Conservation (phyloP, 2,113 vertebrate genomes). For the Capra hircus region DNA sequence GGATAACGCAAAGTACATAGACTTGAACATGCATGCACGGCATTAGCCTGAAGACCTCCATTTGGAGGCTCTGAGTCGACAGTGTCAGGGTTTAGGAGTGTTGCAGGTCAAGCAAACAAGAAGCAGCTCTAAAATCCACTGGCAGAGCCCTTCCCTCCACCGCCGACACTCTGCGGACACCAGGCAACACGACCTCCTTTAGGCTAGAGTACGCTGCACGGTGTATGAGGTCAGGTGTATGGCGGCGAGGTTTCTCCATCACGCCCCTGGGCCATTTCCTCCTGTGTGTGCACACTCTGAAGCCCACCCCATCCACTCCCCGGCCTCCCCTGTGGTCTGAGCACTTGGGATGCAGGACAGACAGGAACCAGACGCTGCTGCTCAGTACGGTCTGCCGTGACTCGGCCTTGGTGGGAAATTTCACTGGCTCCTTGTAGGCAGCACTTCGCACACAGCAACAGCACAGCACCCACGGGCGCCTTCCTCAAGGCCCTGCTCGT, state of each 20-base stretch:
- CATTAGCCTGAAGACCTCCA: background rate
- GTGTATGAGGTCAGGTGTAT: fast-evolving
- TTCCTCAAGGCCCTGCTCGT: background rate
- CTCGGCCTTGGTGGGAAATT: constrained; percentile 13
- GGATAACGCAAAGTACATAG: background rate
- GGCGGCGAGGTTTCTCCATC: background rate
- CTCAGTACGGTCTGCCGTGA: background rate
- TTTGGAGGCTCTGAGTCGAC: background rate
- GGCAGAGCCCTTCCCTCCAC: background rate
- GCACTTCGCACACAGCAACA: background rate
- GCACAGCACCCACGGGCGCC: background rate
- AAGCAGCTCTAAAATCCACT: background rate
- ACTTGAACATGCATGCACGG: background rate
- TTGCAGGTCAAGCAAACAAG: background rate
- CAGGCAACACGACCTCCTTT: background rate
- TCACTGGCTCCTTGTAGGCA: background rate
- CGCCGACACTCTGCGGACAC: background rate
- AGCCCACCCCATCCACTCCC: background rate
- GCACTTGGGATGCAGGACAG: background rate
- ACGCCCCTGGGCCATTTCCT: background rate
- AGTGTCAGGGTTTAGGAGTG: background rate
- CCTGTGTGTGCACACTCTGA: background rate
- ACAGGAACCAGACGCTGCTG: background rate
- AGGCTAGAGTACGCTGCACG: fast-evolving
- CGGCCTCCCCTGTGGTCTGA: background rate